Evolutionary conservation across 2,888 invertebrate species (phyloP).

Genomic region (Elaeidobius kamerunicus): DNA sequence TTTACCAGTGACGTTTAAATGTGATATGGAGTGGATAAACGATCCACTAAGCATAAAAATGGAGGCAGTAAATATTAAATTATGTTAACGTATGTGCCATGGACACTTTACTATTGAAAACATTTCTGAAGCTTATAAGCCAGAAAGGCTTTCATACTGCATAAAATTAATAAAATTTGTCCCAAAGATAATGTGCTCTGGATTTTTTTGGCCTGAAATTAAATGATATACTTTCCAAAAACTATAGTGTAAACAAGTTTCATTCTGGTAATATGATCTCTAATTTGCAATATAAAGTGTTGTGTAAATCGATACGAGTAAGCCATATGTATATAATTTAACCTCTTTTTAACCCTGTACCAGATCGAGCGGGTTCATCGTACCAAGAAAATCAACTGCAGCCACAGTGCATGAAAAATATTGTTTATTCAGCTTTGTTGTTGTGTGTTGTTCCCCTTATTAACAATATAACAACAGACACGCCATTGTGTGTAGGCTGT

Average conservation of each 20-base stretch:
- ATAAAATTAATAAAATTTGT: too few species aligned
- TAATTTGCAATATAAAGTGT: conserved; percentile 6
- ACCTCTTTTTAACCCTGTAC: conserved; percentile 19
- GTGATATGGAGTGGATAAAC: too few species aligned
- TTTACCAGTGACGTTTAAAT: too few species aligned
- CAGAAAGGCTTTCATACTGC: too few species aligned
- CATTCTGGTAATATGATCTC: too few species aligned
- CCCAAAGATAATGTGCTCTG: background rate
- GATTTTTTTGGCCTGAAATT: background rate
- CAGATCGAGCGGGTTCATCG: conserved; percentile 9
- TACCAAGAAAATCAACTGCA: conserved; percentile 12
- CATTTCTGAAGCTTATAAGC: too few species aligned
- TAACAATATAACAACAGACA: conserved; percentile 14
- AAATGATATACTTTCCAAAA: background rate
- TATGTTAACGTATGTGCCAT: too few species aligned
- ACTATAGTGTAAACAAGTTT: background rate
- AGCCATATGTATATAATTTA: conserved; percentile 15
- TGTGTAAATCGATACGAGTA: conserved; percentile 11
- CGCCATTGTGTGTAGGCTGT: conserved; percentile 3
- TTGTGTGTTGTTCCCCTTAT: conserved; percentile 15
- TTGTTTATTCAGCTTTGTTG: conserved; percentile 24
- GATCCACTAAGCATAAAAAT: too few species aligned
- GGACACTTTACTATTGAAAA: too few species aligned
- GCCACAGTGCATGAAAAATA: conserved; percentile 12
- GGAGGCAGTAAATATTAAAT: too few species aligned